Evolutionary conservation across 2,888 invertebrate genomes (phyloP), one percentile per base, ranked within the genome.

Genomic region (Andrena minutula): DNA sequence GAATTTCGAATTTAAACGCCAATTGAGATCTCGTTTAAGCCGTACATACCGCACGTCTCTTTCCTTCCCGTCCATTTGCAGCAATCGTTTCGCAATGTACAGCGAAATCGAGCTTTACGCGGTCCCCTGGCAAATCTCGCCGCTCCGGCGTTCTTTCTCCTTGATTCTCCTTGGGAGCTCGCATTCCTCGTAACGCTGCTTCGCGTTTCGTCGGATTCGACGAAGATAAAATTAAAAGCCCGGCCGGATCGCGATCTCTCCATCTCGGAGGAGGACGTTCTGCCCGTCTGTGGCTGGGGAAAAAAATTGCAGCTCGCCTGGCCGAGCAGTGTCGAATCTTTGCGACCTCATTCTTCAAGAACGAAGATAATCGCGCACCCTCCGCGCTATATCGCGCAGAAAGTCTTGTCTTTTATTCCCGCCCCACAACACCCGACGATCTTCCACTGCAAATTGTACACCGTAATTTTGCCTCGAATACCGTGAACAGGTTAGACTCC

Each of bases 11-110:
- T 74, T 76, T 74, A 74, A 80, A 76, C 63, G 70, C 47, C 70
- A 51, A 76, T 81, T 49, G 69, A 70, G 73, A 81, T 64, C 58
- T 76, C 74, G 73, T 71, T 83, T 71, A 66, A 76, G 65, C 64
- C 66, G 35, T 56, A 63, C 75, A 56, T 66, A 72, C 65, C 64
- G n/a, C 51, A 60, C 30, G 10, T 32, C 28, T n/a, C 60, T 20
- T 73, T 32, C 26, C 60, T 23, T 35, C 32, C 23, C 5, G 26
- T 8, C 58, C 49, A 49, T 68, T 47, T 51, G 16, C 20, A 16
- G 60, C 72, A 49, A 83, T 82, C 78, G 75, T 78, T 74, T 70
- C 66, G 73, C 68, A 71, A 70, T 64, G 75, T 68, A 51, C 53
- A 75, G 49, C 26, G 58, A 65, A 68, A 75, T 82, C 64, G 71